Evolutionary conservation across 1,140 invertebrate species (phyloP).

Genomic region (Penaeus indicus): DNA sequence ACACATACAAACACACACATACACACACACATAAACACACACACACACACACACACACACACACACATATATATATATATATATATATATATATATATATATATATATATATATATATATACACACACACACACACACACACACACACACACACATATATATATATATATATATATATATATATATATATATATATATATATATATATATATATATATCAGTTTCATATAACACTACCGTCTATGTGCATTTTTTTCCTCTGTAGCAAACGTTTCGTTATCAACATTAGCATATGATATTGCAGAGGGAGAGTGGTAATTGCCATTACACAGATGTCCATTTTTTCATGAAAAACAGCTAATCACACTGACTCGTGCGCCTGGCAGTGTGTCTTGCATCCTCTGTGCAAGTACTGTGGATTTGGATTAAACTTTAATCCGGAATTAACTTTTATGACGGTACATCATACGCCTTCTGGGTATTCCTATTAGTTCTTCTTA

Average conservation of each 20-base stretch:
- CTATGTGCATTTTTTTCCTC: neutral
- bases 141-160: conserved; percentile 10
- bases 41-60: conserved; percentile 10
- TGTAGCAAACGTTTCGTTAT: too few relatives aligned
- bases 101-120: conserved; percentile 14
- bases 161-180: conserved; percentile 16
- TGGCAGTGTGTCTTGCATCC: too few relatives aligned
- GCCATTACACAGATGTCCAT: neutral
- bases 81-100: conserved; percentile 14
- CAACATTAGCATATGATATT: neutral
- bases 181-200: conserved; percentile 20
- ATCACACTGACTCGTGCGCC: too few relatives aligned
- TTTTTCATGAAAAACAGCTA: neutral
- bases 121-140: conserved; percentile 10
- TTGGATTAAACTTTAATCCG: too few relatives aligned
- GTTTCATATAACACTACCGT: too few relatives aligned
- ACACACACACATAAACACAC: too few relatives aligned
- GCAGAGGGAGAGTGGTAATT: neutral
- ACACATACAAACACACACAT: too few relatives aligned
- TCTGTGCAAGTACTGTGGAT: too few relatives aligned
- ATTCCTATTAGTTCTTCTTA: too few relatives aligned
- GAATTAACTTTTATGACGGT: too few relatives aligned
- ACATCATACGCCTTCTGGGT: too few relatives aligned
- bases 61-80: conserved; percentile 12
- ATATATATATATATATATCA: neutral